A percentile compares a stretch with the other conserved stretches of the same genome.
phyloP scores from a whole-genome alignment of 2,113 vertebrate genomes.

The Sphyrna mokarran region DNA sequence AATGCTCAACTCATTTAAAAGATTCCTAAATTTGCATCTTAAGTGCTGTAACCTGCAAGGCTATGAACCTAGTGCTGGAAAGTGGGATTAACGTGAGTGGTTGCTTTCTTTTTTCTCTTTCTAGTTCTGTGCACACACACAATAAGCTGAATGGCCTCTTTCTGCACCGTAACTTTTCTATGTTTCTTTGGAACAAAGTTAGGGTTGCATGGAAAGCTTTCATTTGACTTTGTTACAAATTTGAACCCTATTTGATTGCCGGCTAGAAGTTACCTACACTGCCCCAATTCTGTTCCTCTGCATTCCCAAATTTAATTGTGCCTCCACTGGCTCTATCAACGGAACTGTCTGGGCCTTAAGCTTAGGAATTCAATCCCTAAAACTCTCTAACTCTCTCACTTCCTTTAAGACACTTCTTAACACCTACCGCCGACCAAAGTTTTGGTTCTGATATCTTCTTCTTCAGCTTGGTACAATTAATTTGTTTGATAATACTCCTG shows the following conservation, averaged over 20 bases:
- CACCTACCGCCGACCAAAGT: neutral
- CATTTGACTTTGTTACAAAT: neutral
- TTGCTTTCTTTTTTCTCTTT: too few species aligned
- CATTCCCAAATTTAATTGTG: neutral
- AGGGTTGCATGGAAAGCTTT: neutral
- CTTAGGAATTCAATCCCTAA: neutral
- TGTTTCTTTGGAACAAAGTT: neutral
- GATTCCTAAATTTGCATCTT: too few species aligned
- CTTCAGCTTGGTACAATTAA: neutral
- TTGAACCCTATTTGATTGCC: neutral
- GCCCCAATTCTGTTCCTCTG: too few species aligned
- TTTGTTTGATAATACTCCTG: neutral
- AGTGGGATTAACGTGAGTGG: too few species aligned
- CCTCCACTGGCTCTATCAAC: neutral
- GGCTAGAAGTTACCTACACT: neutral
- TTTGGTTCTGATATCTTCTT: neutral
- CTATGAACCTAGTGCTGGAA: too few species aligned
- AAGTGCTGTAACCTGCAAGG: too few species aligned
- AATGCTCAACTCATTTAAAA: too few species aligned
- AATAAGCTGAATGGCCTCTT: too few species aligned
- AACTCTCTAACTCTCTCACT: neutral
- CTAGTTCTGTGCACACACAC: too few species aligned
- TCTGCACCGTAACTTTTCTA: too few species aligned
- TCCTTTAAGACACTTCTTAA: neutral
- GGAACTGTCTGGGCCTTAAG: neutral